Conservation (phyloP, 2,113 vertebrate genomes). For the Rhinichthys klamathensis region DNA sequence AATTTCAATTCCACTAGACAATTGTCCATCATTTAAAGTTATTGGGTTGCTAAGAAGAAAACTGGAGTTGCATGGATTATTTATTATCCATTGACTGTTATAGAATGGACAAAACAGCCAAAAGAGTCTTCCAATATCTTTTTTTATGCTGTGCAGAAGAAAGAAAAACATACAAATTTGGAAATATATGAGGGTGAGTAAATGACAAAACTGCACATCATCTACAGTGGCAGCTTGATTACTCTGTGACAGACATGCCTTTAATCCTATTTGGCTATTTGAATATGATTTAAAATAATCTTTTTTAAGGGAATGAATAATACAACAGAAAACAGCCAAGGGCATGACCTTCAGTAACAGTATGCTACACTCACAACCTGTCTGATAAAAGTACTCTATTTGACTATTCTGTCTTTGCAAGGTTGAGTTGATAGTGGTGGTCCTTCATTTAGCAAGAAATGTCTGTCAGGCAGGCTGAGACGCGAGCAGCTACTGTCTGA, state of each 20-base stretch:
- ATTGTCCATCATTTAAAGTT: not conserved
- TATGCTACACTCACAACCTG: not conserved
- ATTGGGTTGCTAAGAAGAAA: not conserved
- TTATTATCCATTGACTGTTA: not conserved
- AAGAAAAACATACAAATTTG: not conserved
- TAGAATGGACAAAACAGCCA: not conserved
- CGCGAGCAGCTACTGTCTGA: too few species aligned
- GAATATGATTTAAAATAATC: constrained; percentile 21
- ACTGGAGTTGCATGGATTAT: not conserved
- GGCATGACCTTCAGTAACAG: constrained; percentile 13
- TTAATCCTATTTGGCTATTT: constrained; percentile 10
- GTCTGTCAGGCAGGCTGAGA: too few species aligned
- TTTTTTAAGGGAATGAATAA: constrained; percentile 40
- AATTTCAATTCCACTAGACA: not conserved
- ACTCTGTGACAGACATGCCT: not conserved
- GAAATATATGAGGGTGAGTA: not conserved
- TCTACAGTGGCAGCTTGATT: not conserved
- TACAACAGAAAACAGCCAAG: constrained; percentile 18
- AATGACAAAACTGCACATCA: not conserved
- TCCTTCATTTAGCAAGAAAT: too few species aligned
- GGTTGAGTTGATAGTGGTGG: too few species aligned
- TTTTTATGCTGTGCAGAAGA: not conserved
- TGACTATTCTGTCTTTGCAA: too few species aligned
- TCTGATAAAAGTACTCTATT: not conserved
- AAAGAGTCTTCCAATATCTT: not conserved